Conservation (phyloP, 2,888 invertebrate species). For the Eulithis prunata region DNA sequence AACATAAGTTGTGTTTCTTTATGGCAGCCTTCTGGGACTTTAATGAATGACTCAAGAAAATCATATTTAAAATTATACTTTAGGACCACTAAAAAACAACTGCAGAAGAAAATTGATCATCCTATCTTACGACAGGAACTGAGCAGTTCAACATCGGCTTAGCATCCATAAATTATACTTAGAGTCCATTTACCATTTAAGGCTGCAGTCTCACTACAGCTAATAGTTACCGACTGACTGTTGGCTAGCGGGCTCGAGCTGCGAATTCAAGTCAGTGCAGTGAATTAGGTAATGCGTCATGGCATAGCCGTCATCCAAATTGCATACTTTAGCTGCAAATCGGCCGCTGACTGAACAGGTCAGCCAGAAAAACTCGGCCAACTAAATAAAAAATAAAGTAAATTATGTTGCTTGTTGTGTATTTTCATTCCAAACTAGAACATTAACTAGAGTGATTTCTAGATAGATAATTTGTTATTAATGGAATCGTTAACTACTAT, state of each 20-base stretch:
- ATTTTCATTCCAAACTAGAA: background rate
- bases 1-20: no score
- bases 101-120: slow-evolving; percentile 20
- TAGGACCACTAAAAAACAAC: slow-evolving; percentile 19
- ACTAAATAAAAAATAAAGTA: no score
- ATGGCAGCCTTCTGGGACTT: background rate
- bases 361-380: no score
- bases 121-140: slow-evolving; percentile 26
- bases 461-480: background rate
- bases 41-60: slow-evolving; percentile 6
- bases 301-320: no score
- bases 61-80: background rate
- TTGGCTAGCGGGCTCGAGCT: no score
- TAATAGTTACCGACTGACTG: no score
- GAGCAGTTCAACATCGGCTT: slow-evolving; percentile 30
- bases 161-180: slow-evolving; percentile 32
- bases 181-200: slow-evolving; percentile 34
- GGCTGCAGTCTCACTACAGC: background rate
- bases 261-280: no score
- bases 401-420: slow-evolving; percentile 3
- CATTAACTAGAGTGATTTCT: background rate
- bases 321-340: no score
- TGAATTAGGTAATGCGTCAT: no score
- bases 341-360: no score
- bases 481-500: background rate